Conservation (phyloP, 2,888 invertebrate species). For the Eilema caniola region DNA sequence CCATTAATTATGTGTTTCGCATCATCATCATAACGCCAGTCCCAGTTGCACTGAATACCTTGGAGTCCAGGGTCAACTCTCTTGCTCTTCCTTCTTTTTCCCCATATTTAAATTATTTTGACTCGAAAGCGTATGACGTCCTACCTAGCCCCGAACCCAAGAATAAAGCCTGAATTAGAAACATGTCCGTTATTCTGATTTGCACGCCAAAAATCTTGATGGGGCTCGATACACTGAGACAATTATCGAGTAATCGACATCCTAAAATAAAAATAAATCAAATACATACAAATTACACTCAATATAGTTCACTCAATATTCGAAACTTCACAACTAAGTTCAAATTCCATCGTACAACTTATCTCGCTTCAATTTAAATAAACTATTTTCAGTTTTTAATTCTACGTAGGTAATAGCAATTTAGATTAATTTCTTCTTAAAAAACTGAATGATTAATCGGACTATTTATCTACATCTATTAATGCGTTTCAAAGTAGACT, state of each 20-base stretch:
- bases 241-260: neutral
- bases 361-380: neutral
- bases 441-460: slow-evolving; percentile 7
- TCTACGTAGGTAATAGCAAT: neutral
- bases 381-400: neutral
- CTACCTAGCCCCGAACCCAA: too few relatives aligned
- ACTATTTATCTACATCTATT: slow-evolving; percentile 29
- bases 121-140: too few relatives aligned
- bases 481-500: slow-evolving; percentile 32
- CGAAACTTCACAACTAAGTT: neutral
- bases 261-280: neutral
- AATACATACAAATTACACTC: neutral
- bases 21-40: too few relatives aligned
- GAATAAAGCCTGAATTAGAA: too few relatives aligned
- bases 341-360: neutral
- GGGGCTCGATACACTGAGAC: too few relatives aligned
- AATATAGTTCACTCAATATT: neutral
- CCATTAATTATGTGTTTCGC: too few relatives aligned
- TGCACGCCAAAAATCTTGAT: too few relatives aligned
- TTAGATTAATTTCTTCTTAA: slow-evolving; percentile 2
- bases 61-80: too few relatives aligned
- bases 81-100: too few relatives aligned
- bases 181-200: too few relatives aligned
- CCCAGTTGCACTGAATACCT: too few relatives aligned
- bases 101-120: too few relatives aligned